Percentiles rank a stretch among this genome's conserved stretches.
These are phyloP conservation scores for Pectinophora gossypiella DNA, from an alignment of 1,140 invertebrate genomes.

Conservation along the genomic window DNA sequence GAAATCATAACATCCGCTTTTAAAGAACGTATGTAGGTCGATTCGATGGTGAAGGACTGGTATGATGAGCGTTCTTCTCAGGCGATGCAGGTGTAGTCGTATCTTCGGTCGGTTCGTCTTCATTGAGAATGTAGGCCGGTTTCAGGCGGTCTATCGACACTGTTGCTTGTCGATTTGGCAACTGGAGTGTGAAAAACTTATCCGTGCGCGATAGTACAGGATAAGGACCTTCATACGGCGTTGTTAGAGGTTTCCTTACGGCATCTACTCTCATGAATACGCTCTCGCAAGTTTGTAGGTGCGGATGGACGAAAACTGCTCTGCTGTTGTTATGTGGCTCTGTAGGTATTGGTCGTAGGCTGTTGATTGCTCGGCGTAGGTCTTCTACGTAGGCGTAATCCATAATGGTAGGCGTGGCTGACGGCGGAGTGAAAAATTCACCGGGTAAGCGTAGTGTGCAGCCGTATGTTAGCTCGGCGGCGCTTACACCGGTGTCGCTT, in stretches of 20 bases:
- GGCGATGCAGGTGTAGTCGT: no score
- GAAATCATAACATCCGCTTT: no score
- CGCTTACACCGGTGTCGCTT: not conserved
- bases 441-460: not conserved
- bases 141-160: not conserved
- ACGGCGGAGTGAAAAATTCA: no score
- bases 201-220: not conserved
- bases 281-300: not conserved
- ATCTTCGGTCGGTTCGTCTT: no score
- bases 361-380: not conserved
- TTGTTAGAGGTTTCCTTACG: not conserved
- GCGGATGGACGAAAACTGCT: not conserved
- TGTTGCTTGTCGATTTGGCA: no score
- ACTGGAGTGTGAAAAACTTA: not conserved
- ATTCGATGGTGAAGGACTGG: no score
- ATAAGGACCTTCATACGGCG: not conserved
- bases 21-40: no score
- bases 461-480: not conserved
- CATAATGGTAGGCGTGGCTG: no score
- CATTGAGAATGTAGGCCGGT: conserved; percentile 6
- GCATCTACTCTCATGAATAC: not conserved
- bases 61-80: no score
- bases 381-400: not conserved
- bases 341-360: not conserved
- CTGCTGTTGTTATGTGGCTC: not conserved